Conservation (phyloP, 2,888 invertebrate species). For the Dasypolia templi region DNA sequence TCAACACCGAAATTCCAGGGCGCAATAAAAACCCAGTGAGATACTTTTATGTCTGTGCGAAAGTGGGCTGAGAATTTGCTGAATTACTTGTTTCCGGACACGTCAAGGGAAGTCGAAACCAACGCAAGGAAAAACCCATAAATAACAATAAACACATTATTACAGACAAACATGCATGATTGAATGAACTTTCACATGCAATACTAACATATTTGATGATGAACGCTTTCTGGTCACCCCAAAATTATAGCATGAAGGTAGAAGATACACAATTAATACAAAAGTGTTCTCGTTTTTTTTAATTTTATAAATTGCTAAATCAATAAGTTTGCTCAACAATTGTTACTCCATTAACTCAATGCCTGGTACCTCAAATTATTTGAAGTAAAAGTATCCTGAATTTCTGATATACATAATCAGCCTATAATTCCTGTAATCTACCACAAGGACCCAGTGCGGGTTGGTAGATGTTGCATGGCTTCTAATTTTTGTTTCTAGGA, state of each 20-base stretch:
- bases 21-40: too few relatives aligned
- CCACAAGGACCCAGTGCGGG: neutral
- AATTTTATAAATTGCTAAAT: neutral
- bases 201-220: slow-evolving; percentile 59
- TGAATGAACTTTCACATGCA: slow-evolving; percentile 46
- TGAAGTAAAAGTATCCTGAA: neutral
- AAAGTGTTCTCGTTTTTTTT: neutral
- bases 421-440: neutral
- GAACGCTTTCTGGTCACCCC: slow-evolving; percentile 58
- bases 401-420: neutral
- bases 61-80: too few relatives aligned
- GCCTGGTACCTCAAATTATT: neutral
- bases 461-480: neutral
- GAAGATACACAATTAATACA: slow-evolving; percentile 55
- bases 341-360: neutral
- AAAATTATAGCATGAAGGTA: slow-evolving; percentile 59
- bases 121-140: slow-evolving; percentile 4
- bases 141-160: slow-evolving; percentile 28
- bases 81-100: slow-evolving; percentile 9
- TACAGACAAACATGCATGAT: slow-evolving; percentile 51
- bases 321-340: neutral
- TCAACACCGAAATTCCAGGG: too few relatives aligned
- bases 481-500: too few relatives aligned
- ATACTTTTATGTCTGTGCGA: too few relatives aligned
- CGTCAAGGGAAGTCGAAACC: neutral